Base-by-base conservation (phyloP, 1,140 invertebrate species). In the Hyphantria cunea region DNA sequence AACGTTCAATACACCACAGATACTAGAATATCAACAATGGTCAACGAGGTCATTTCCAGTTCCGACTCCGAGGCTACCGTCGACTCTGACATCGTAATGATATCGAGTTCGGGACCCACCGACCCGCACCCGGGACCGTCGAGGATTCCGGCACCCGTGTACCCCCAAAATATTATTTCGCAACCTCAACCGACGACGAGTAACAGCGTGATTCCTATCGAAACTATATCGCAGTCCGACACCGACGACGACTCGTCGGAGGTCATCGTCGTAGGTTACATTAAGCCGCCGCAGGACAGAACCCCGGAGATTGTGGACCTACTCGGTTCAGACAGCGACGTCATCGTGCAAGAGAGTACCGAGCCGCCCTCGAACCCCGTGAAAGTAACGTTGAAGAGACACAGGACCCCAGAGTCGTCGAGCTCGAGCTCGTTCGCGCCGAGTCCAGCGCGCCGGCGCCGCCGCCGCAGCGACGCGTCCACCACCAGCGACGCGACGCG, bases 251-350 rank as follows among this genome's bases (percentile, higher is more conserved):
- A 88, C 55, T 82, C 80, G 0, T 83, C 82, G 4, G 89, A 91
- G 66, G 90, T 92, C 0, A 85, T 91, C 72, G 84, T 92, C 10
- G 85, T 91, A 0, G 89, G 89, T 0, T 91, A 91, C 50, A 89
- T 92, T 3, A 93, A 93, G 61, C 92, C 92, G 8, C 92, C 92
- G 5, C 92, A 93, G 59, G 85, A 92, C 53, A 80, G 92, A 6
- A 93, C 92, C 10, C 93, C 93, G 1, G 92, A 93, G 68, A 83
- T 92, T 44, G 92, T 93, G 1, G 92, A 92, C 53, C 70, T 93
- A 31, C 78, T 92, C 33, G 92, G 91, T 13, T 92, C 91, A 2
- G 93, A 93, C 63, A 93, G 92, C 47, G 93, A 93, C 74, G 92
- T 93, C 4, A 86, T 93, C 1, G 91, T 93, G 41, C 90, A 93